Base-by-base conservation (phyloP, 2,113 vertebrate species). In the Platycercus adscitus region DNA sequence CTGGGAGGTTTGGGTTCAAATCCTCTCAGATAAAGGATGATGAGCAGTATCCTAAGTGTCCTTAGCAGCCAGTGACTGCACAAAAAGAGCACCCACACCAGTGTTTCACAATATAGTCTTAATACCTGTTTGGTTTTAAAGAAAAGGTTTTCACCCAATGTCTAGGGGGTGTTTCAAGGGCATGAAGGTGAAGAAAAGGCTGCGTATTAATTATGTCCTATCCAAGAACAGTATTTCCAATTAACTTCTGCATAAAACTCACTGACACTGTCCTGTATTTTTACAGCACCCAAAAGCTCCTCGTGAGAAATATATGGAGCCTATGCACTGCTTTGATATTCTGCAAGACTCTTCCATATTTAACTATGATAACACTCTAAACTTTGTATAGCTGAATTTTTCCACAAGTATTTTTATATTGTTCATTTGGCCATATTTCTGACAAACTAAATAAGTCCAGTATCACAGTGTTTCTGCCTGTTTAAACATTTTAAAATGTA, bases 361-460 rank as follows among this genome's bases (percentile, higher is more conserved):
- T 79, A 88, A 46, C 16, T 52, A 13, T 11, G 23, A 56, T 82
- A 85, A 91, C 25, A 47, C 13, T 80, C 25, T 88, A 86, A 88
- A 65, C 33, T 86, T 92, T 91, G 63, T 77, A 82, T 41, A 52
- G 53, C 29, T 52, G 16, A 61, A 7, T 76, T 86, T 92, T 80
- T 6, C 9, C 53, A 77, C 3, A 72, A 69, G 33, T 83, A 73
- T 41, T 17, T 88, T 73, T 91, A 58, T 73, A 47, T 81, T 86
- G n/a, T 81, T 81, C 46, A 68, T 95, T 92, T 95, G 89, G 64
- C n/a, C 11, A 6, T 46, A 81, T 86, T 92, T 91, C 69, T 89
- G 46, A 25, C 49, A 70, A 78, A 49, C 5, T 28, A 47, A 91
- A 35, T 61, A 82, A 12, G 55, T 70, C 63, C 49, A 87, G 9